Percentiles rank a stretch among this genome's conserved stretches.
phyloP scores from a whole-genome alignment of 2,888 invertebrate genomes.

The Eurois occulta region DNA sequence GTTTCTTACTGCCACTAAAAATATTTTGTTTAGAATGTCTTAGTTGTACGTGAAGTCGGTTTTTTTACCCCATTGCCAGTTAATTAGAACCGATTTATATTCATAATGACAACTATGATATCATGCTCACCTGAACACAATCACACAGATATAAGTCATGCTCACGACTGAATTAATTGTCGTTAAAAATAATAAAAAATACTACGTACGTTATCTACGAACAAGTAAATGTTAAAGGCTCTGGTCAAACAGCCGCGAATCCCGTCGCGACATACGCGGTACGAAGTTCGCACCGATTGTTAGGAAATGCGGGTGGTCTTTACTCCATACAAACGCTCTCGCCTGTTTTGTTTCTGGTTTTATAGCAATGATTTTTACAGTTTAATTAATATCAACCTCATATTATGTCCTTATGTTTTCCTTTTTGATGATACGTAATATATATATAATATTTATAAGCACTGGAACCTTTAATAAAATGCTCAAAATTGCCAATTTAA shows the following conservation, averaged over 20 bases:
- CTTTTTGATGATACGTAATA: too few species aligned
- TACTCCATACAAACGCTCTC: too few species aligned
- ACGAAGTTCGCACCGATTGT: too few species aligned
- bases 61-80: background rate
- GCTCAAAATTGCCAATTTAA: too few species aligned
- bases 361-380: too few species aligned
- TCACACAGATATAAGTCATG: constrained; percentile 19
- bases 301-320: too few species aligned
- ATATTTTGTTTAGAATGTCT: background rate
- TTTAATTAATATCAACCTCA: too few species aligned
- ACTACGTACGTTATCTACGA: background rate
- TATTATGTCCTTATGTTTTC: too few species aligned
- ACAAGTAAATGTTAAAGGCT: background rate
- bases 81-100: background rate
- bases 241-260: background rate
- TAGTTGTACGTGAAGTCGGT: background rate
- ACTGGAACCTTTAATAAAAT: too few species aligned
- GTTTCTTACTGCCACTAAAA: background rate
- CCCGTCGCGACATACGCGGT: background rate
- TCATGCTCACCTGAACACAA: constrained; percentile 41
- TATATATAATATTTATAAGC: too few species aligned
- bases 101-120: background rate
- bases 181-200: background rate
- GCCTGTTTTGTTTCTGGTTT: too few species aligned
- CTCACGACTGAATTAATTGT: constrained; percentile 16